Base-by-base conservation (phyloP, 1,140 invertebrate genomes). In the Rhynchophorus ferrugineus region DNA sequence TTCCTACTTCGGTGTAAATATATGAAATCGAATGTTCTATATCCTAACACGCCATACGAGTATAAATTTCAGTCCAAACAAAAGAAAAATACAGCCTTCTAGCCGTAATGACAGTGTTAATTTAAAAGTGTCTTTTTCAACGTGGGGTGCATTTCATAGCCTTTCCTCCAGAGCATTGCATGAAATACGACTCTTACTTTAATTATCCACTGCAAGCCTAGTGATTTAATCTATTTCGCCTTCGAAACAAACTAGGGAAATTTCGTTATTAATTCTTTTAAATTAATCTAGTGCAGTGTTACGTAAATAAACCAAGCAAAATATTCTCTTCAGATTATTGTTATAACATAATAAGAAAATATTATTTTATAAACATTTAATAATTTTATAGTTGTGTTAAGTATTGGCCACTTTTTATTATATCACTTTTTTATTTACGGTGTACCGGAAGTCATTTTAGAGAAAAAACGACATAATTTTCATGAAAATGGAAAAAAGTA, bases 91-190 rank as follows among this genome's bases (percentile, higher is more conserved):
- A 18, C 13, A 9, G n/a, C 19, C 17, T 47, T 14, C 34, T 47
- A 11, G 16, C 9, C 11, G 19, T 38, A 47, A 47, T 38, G 45
- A 47, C 45, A 18, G 45, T 37, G 45, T 47, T 47, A 47, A 47
- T 47, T 47, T 47, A 47, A 47, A 47, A 47, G 45, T 47, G 14
- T 47, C 45, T 47, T 24, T 37, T 47, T 47, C 45, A 29, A 47
- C 35, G 24, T 47, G 19, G 45, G 45, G 45, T 47, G 45, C 45
- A 47, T 47, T 47, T 47, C 45, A 47, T 34, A 11, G 34, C n/a
- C 20, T 38, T 19, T 9, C 18, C 33, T 20, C 44, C 44, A 24
- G 35, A 38, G 45, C 3, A 47, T 47, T 38, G 36, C 36, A 38
- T 38, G 45, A 21, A 38, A 29, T 29, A 29, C 18, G n/a, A 9